Evolutionary conservation across 2,797 vertebrate genomes (phyloP).

Genomic region (Limnodromus scolopaceus): DNA sequence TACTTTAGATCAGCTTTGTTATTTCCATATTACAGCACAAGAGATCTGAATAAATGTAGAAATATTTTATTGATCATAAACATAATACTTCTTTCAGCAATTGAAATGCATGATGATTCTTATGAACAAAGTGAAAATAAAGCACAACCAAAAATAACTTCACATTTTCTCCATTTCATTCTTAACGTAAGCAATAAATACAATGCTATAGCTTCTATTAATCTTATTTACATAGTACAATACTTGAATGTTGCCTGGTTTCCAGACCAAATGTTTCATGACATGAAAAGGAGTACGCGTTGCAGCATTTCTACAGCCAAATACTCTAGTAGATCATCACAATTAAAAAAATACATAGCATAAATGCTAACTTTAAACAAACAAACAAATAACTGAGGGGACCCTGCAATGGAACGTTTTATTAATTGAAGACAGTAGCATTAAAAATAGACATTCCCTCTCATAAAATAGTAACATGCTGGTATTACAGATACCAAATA

Average conservation of each 20-base stretch:
- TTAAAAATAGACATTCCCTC: slow-evolving; percentile 28
- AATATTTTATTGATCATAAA: slow-evolving; percentile 63
- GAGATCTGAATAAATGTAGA: neutral
- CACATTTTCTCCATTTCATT: slow-evolving; percentile 61
- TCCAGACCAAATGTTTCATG: slow-evolving; percentile 36
- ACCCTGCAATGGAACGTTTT: neutral
- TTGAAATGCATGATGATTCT: slow-evolving; percentile 39
- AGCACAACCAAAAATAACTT: slow-evolving; percentile 50
- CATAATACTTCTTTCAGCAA: slow-evolving; percentile 41
- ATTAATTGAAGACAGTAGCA: slow-evolving; percentile 32
- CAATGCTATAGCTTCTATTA: slow-evolving; percentile 4
- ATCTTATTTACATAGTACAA: slow-evolving; percentile 63
- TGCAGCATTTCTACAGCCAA: slow-evolving; percentile 16
- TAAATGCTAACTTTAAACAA: neutral
- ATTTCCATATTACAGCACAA: neutral
- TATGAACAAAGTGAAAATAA: slow-evolving; percentile 51
- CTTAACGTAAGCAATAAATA: slow-evolving; percentile 69
- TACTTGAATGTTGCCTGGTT: slow-evolving; percentile 33
- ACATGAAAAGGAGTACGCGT: neutral
- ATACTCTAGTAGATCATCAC: neutral
- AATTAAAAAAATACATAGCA: neutral
- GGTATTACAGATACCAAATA: slow-evolving; percentile 13
- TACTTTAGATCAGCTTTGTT: neutral
- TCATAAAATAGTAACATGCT: neutral
- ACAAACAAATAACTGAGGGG: neutral